Conservation (phyloP, 2,888 invertebrate species). For the Ophion slaviceki region DNA sequence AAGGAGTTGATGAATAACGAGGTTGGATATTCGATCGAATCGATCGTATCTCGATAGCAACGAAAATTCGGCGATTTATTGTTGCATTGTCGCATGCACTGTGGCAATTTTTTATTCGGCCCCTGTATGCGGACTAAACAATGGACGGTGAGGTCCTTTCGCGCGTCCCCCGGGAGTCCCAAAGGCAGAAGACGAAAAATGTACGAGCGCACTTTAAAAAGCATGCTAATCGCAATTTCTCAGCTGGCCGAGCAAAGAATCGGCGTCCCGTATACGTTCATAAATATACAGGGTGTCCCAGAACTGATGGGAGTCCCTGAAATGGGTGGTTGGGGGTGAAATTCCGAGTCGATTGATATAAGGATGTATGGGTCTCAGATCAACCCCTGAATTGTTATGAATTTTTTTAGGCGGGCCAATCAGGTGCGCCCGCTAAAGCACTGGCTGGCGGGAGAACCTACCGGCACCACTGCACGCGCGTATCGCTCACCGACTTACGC, state of each 20-base stretch:
- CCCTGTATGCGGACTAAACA: slow-evolving; percentile 36
- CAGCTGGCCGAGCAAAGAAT: slow-evolving; percentile 30
- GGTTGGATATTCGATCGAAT: slow-evolving; percentile 27
- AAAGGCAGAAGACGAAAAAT: slow-evolving; percentile 39
- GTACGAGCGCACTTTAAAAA: slow-evolving; percentile 42
- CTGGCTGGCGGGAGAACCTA: no score
- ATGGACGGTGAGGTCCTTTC: slow-evolving; percentile 32
- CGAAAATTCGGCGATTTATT: slow-evolving; percentile 48
- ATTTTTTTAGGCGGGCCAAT: no score
- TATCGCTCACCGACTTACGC: no score
- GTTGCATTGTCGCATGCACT: slow-evolving; percentile 18
- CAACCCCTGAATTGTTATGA: no score
- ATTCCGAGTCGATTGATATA: no score
- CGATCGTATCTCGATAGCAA: slow-evolving; percentile 22
- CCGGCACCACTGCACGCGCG: no score
- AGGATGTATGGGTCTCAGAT: no score
- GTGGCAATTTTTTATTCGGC: slow-evolving; percentile 1
- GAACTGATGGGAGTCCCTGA: no score
- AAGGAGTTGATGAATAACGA: background rate
- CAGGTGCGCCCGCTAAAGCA: no score
- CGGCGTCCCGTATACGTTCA: slow-evolving; percentile 20
- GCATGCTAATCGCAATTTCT: slow-evolving; percentile 52
- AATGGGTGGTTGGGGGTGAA: no score
- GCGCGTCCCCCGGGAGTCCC: slow-evolving; percentile 14
- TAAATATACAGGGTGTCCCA: slow-evolving; percentile 5